phyloP scores from a whole-genome alignment of 2,113 vertebrate species.

The Telmatochromis bifrenatus region DNA sequence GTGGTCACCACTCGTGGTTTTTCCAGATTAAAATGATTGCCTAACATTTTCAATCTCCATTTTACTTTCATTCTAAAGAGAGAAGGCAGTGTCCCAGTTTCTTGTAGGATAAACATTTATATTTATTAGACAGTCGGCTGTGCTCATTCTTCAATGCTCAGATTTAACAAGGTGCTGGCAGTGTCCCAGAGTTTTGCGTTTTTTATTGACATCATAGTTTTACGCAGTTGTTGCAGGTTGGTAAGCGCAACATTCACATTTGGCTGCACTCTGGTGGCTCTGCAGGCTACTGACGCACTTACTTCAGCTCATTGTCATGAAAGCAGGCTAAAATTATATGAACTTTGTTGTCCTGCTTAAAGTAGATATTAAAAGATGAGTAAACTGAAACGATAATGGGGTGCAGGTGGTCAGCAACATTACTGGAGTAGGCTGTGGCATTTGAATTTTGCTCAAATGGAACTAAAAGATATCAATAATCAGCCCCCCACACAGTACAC shows the following conservation, averaged over 20 bases:
- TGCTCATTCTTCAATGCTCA: background rate
- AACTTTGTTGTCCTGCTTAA: background rate
- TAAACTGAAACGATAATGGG: background rate
- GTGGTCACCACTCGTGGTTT: background rate
- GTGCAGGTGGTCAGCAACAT: background rate
- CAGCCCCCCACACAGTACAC: background rate
- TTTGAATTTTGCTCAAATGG: background rate
- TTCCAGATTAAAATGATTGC: conserved; percentile 26
- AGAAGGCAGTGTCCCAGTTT: background rate
- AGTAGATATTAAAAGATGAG: background rate
- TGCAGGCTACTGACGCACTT: background rate
- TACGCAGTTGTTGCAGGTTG: background rate
- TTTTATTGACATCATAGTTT: background rate
- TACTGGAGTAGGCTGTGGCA: background rate
- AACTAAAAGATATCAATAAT: background rate
- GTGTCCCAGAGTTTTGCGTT: background rate
- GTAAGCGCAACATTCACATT: background rate
- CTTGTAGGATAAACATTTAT: background rate
- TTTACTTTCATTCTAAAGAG: background rate
- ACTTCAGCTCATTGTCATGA: background rate
- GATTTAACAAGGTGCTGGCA: background rate
- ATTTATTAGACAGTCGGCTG: background rate
- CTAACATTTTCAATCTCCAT: background rate
- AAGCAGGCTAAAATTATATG: background rate
- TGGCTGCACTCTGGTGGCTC: background rate